Conservation (phyloP, 2,797 vertebrate species). For the Anas bernieri region DNA sequence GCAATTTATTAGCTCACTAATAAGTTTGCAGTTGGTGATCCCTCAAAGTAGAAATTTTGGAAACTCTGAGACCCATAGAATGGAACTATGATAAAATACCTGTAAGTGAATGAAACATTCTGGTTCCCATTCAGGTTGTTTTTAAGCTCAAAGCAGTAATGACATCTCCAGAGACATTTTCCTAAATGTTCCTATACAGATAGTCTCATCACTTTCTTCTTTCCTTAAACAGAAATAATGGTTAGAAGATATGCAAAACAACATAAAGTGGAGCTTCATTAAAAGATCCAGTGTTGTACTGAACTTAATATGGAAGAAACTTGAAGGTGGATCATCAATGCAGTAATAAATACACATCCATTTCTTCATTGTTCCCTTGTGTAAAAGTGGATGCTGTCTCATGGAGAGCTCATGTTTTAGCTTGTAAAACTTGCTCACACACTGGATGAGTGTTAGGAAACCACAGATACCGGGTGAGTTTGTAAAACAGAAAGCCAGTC, state of each 20-base stretch:
- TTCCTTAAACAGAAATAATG: neutral
- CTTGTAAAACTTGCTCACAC: neutral
- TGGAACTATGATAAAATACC: neutral
- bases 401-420: neutral
- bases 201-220: neutral
- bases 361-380: neutral
- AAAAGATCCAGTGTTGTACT: neutral
- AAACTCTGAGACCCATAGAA: neutral
- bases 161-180: neutral
- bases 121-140: neutral
- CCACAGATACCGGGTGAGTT: neutral
- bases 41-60: neutral
- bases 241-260: neutral
- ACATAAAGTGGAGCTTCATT: neutral
- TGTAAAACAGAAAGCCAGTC: neutral
- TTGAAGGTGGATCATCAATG: neutral
- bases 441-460: neutral
- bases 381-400: neutral
- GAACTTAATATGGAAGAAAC: neutral
- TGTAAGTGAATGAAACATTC: neutral
- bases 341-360: neutral
- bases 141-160: constrained; percentile 13
- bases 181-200: neutral
- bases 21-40: neutral
- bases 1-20: neutral